Conservation (phyloP, 2,797 vertebrate genomes). For the Syncerus caffer region DNA sequence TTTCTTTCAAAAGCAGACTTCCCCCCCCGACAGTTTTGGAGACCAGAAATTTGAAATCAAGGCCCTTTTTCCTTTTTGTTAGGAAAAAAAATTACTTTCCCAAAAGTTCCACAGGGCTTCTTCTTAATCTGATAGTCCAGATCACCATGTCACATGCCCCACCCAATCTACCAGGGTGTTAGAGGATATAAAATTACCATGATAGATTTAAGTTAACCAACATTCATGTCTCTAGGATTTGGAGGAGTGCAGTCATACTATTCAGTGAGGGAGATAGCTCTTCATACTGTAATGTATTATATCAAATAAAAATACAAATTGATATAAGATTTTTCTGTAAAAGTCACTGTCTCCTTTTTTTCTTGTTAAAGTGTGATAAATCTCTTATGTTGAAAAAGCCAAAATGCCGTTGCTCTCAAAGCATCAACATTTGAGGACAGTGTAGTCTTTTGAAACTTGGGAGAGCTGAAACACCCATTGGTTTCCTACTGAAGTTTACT, state of each 20-base stretch:
- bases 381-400: not conserved
- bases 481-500: slow-evolving; percentile 49
- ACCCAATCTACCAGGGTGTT: not conserved
- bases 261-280: not conserved
- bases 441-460: not conserved
- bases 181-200: not conserved
- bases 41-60: not conserved
- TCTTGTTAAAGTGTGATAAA: not conserved
- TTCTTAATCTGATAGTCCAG: not conserved
- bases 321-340: not conserved
- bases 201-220: not conserved
- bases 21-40: not conserved
- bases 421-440: not conserved
- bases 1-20: not conserved
- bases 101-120: not conserved
- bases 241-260: not conserved
- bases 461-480: not conserved
- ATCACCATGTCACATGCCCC: not conserved
- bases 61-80: not conserved
- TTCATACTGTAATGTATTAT: not conserved
- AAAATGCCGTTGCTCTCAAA: not conserved
- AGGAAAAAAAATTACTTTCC: not conserved
- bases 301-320: not conserved
- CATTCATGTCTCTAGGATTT: not conserved
- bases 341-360: not conserved